Evolutionary conservation across 2,113 vertebrate genomes (phyloP).

Genomic region (Anser brachyrhynchus): DNA sequence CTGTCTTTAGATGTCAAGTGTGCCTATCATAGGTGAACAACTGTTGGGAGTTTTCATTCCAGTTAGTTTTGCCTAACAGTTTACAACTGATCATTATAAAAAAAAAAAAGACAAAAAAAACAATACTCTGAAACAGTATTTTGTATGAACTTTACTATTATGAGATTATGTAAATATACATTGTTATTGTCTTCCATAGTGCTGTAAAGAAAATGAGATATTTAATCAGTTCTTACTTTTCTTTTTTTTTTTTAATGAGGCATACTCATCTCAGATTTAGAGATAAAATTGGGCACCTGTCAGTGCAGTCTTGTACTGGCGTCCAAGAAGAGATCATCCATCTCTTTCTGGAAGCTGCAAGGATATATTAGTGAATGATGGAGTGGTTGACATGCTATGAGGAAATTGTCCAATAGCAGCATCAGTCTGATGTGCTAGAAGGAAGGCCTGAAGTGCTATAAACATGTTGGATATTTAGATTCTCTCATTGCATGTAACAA

Average conservation of each 20-base stretch:
- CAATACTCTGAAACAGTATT: neutral
- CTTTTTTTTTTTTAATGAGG: constrained; percentile 13
- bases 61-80: too few relatives aligned
- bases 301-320: constrained; percentile 27
- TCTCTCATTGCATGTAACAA: constrained; percentile 44
- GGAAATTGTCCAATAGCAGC: neutral
- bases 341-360: constrained; percentile 38
- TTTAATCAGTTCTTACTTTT: constrained; percentile 27
- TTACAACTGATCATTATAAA: neutral
- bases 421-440: neutral
- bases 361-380: constrained; percentile 65
- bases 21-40: neutral
- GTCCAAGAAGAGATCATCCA: constrained; percentile 61
- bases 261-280: constrained; percentile 58
- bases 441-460: constrained; percentile 45
- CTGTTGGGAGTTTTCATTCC: too few relatives aligned
- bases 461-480: constrained; percentile 58
- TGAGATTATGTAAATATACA: neutral
- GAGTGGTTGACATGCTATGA: neutral
- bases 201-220: constrained; percentile 23
- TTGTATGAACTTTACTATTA: neutral
- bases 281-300: constrained; percentile 37
- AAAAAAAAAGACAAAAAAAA: too few relatives aligned
- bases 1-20: neutral
- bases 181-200: neutral